phyloP scores from a whole-genome alignment of 2,797 vertebrate genomes.

The Gorsachius magnificus region DNA sequence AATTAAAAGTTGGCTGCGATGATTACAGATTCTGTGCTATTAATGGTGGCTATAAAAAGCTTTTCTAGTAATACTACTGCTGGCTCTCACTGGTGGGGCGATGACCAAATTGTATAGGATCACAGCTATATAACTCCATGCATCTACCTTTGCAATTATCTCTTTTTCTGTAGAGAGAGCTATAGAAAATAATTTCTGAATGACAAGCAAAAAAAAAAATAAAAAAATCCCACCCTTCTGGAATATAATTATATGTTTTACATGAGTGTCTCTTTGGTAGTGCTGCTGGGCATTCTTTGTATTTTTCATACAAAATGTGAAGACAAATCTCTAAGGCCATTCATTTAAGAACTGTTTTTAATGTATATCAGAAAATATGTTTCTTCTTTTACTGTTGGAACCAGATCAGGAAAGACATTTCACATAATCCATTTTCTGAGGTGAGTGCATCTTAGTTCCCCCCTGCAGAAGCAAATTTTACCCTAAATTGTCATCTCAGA shows the following conservation, averaged over 20 bases:
- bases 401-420: background rate
- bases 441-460: background rate
- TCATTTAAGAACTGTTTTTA: background rate
- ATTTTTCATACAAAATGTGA: background rate
- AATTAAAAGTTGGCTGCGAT: background rate
- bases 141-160: background rate
- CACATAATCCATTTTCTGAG: background rate
- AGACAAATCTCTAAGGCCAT: background rate
- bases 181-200: background rate
- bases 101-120: background rate
- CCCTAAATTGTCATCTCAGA: background rate
- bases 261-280: background rate
- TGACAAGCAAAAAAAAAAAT: background rate
- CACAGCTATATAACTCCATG: background rate
- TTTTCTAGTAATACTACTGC: background rate
- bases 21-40: background rate
- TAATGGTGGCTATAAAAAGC: background rate
- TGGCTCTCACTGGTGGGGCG: fast-evolving
- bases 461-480: background rate
- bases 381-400: background rate
- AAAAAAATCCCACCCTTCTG: background rate
- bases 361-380: background rate
- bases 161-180: background rate
- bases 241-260: background rate
- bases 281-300: background rate